Base-by-base conservation (phyloP, 64 coral and sea anemone genomes). In the Actinia equina region DNA sequence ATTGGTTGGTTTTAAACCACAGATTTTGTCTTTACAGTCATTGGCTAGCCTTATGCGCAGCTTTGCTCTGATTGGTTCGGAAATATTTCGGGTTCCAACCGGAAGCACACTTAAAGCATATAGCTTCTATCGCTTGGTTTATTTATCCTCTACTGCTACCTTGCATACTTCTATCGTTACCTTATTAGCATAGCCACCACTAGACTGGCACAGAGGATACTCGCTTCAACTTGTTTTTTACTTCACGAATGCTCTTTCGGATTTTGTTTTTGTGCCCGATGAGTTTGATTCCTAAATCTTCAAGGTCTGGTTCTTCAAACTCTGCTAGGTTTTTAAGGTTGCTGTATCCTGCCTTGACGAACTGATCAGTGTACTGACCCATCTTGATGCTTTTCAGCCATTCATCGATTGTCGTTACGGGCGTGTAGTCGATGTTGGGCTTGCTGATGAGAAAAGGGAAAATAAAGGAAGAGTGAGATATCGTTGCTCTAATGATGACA, bases 241-340 rank as follows among this genome's bases (percentile, higher is more conserved):
- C 92, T 44, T 98, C 96, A 7, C 71, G 59, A 4, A 98, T 85
- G 44, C 96, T 98, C 64, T 98, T 94, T 18, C 84, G 79, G 42
- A 98, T 98, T 58, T 98, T 98, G 49, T 98, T 94, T 15, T 92
- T 89, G 82, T 98, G 96, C 2, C 96, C 96, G 15, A 98, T 94
- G 63, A 98, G 83, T 20, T 92, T 92, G 19, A 98, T 85, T 76
- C 96, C 96, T 70, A 98, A 86, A 7, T 88, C 88, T 58, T 90
- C 77, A 2, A 98, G 84, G 62, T 98, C 96, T 18, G 90, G 84
- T 17, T 98, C 96, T 18, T 92, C 89, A 1, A 90, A 44, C 18
- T 79, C 45, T 26, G 86, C 59, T 7, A 98, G 79, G 10, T 94
- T 78, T 17, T 83, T 69, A 11, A 98, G 91, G 59, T 90, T 46